Conservation (phyloP, 2,797 vertebrate genomes). For the Phyllotis vaccarum region DNA sequence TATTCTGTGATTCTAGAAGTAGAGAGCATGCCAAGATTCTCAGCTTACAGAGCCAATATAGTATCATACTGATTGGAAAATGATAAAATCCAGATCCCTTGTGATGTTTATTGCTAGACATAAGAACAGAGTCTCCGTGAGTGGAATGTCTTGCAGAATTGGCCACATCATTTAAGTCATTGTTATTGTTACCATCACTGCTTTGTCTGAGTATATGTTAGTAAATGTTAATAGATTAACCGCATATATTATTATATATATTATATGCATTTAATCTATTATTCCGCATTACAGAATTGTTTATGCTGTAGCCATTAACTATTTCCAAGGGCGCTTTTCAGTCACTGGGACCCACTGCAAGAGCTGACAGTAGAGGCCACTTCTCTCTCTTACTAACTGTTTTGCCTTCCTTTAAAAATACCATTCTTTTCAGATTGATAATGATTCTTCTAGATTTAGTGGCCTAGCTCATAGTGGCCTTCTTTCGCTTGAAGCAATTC, state of each 20-base stretch:
- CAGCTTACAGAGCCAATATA: not conserved
- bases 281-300: not conserved
- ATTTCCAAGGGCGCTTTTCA: not conserved
- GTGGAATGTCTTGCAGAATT: not conserved
- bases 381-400: not conserved
- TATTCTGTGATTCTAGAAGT: not conserved
- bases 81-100: not conserved
- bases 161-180: not conserved
- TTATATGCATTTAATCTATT: not conserved
- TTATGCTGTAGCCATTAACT: not conserved
- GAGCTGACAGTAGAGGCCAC: not conserved
- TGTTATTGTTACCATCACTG: not conserved
- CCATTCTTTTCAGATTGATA: not conserved
- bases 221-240: not conserved
- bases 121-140: not conserved
- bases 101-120: not conserved
- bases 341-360: not conserved
- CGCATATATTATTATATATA: not conserved
- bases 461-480: not conserved
- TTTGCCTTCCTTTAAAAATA: not conserved
- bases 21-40: not conserved
- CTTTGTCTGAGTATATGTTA: not conserved
- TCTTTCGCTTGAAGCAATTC: constrained; percentile 5
- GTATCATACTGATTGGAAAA: not conserved
- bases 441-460: not conserved